Evolutionary conservation across 2,113 vertebrate genomes (phyloP), one percentile per base, ranked within the genome.

Genomic region (Pelecanus crispus): DNA sequence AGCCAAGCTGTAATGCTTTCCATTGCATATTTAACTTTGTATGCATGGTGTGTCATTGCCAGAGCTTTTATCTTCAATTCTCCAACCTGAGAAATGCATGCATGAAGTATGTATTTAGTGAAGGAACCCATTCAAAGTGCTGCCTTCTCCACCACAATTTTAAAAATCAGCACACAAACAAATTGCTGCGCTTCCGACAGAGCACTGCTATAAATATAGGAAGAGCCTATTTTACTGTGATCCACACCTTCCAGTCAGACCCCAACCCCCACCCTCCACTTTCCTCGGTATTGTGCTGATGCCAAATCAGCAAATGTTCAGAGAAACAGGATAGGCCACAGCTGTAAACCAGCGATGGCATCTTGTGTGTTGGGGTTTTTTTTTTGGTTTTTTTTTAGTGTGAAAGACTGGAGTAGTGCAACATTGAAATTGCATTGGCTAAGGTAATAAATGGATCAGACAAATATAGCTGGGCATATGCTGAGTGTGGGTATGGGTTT

Each of bases 261-360:
- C 82, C 66, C 88, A 79, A 0, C 67, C 77, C 89, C 71, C 55
- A 53, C 55, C 53, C 52, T 40, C 80, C 0, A 2, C 86, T 93
- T 74, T 66, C 62, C 75, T 83, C 12, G 0, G 1, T 63, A 7
- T 36, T 80, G 84, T 72, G 71, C 86, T 56, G 61, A 56, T 91
- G 94, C 91, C 97, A 95, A 84, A 94, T 92, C 89, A 95, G 88
- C 92, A 95, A 97, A 95, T 94, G 81, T 85, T 94, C 70, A n/a
- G 86, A 56, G 94, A 94, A 97, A 92, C 40, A 81, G 94, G 95
- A 96, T 91, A 94, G 86, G 80, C 68, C 77, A n/a, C 96, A 97
- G 95, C 95, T 96, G 88, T 94, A 95, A 93, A 34, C 20, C 61
- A 90, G 71, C 0, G 0, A 91, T 81, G 71, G 87, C 84, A 91